Evolutionary conservation across 2,797 vertebrate species (phyloP).

Genomic region (Hydrophis major): DNA sequence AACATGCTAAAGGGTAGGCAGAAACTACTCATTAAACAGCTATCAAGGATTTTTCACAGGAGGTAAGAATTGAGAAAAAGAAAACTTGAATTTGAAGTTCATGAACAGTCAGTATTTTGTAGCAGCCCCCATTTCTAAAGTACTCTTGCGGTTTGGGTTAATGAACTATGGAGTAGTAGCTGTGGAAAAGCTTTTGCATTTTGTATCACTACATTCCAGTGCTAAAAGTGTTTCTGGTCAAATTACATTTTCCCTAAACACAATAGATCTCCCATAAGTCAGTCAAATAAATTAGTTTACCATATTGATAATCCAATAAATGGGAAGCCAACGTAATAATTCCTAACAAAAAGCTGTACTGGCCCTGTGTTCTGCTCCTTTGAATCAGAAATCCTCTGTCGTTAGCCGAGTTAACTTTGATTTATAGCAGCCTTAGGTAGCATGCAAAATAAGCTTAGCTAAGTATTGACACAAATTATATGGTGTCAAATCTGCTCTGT

Average conservation of each 20-base stretch:
- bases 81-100: background rate
- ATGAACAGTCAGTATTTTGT: background rate
- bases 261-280: background rate
- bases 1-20: background rate
- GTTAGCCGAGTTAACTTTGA: background rate
- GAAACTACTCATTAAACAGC: background rate
- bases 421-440: background rate
- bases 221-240: background rate
- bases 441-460: background rate
- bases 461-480: background rate
- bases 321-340: constrained; percentile 11
- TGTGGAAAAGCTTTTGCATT: background rate
- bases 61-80: background rate
- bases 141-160: background rate
- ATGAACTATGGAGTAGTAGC: background rate
- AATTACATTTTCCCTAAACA: background rate
- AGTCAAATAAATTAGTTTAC: background rate
- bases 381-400: background rate
- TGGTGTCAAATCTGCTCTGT: background rate
- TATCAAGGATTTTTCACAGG: background rate
- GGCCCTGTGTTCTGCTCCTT: background rate
- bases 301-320: background rate
- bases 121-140: background rate
- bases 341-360: background rate
- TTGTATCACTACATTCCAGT: background rate